A percentile compares a stretch with the other conserved stretches of the same genome.
phyloP scores from a whole-genome alignment of 2,797 vertebrate genomes.

The Sebastes vulpes region DNA sequence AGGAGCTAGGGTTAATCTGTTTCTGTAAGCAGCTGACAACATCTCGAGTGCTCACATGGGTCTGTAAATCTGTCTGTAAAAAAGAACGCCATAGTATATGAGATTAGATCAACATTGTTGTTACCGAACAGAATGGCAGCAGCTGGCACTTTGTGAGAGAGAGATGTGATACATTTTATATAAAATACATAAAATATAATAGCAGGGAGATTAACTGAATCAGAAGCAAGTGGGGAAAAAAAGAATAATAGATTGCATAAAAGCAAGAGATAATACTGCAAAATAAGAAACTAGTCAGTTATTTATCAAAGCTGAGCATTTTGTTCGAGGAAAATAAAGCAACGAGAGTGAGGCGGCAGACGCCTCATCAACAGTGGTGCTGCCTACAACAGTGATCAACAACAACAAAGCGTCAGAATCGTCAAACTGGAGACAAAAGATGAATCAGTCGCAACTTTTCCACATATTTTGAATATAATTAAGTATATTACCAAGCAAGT shows the following conservation, averaged over 20 bases:
- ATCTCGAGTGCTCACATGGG: conserved; percentile 78
- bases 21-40: conserved; percentile 79
- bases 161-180: not conserved
- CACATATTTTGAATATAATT: not conserved
- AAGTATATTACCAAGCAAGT: conserved; percentile 14
- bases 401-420: not conserved
- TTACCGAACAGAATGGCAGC: not conserved
- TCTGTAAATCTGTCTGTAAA: conserved; percentile 79
- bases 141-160: not conserved
- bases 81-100: conserved; percentile 16
- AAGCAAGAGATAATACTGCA: not conserved
- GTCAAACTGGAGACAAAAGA: conserved; percentile 11
- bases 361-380: not conserved
- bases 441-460: conserved; percentile 10
- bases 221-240: not conserved
- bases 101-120: not conserved
- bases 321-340: not conserved
- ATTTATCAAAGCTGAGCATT: not conserved
- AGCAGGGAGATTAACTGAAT: not conserved
- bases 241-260: not conserved
- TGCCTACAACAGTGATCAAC: not conserved
- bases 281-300: not conserved
- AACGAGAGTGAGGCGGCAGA: not conserved
- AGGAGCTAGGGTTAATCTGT: conserved; percentile 57
- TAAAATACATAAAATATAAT: not conserved